Base-by-base conservation (phyloP, 2,888 invertebrate species). In the Meteorus colon region DNA sequence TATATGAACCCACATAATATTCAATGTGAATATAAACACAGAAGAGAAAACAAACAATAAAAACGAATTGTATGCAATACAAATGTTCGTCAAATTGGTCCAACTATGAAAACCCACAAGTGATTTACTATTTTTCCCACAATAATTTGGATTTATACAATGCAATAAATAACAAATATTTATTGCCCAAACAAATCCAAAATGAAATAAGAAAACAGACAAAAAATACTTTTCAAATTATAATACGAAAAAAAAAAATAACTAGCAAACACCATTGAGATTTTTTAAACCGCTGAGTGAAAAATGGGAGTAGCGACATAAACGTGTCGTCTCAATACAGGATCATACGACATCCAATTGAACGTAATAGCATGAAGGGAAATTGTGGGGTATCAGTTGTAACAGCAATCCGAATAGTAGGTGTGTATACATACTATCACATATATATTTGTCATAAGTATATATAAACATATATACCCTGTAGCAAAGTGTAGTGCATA, bases 331-430 rank as follows among this genome's bases (percentile, higher is more conserved):
- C 41, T 41, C 41, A 12, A 8, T 41, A 41, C 41, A 41, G 55
- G 55, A 55, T 55, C 55, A 55, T 55, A 19, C 55, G n/a, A 55
- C 55, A 55, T 55, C 19, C 55, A 55, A 55, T 55, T 55, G 55
- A 55, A 19, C 55, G 19, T 55, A 62, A 62, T 62, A 62, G 62
- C 62, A 62, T 62, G n/a, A 62, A 29, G 62, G 62, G 62, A 62
- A 62, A 62, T 62, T 31, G 29, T 62, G 14, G 62, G 62, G 6
- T 62, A 62, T 62, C 62, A 65, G 19, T 65, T 65, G 65, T 55
- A 55, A 8, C 41, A 41, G 41, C n/a, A 65, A 65, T 31, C 65
- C 65, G 34, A 37, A 19, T 19, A 65, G 41, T 37, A 19, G 37
- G 65, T 65, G 65, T 55, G 48, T n/a, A 48, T 16, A 48, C 48